phyloP scores from a whole-genome alignment of 2,797 vertebrate genomes.

The Acanthornis magna region DNA sequence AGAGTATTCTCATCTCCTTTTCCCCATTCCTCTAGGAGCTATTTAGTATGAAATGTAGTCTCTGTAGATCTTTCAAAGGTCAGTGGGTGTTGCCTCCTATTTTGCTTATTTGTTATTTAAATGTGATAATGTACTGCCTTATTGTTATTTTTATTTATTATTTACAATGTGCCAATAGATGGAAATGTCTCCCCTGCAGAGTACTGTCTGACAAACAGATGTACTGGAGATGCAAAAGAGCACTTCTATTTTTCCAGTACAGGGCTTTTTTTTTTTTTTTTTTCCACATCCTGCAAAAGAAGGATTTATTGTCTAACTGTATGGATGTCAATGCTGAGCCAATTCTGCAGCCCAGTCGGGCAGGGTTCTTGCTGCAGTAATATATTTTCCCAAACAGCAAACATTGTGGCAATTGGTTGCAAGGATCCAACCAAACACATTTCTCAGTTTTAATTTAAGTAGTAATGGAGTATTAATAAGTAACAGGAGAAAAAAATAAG shows the following conservation, averaged over 20 bases:
- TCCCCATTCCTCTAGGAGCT: not conserved
- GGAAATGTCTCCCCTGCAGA: not conserved
- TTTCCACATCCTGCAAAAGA: not conserved
- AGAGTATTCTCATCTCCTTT: not conserved
- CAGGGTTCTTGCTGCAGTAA: not conserved
- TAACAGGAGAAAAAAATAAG: not conserved
- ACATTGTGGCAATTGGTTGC: not conserved
- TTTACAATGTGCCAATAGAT: not conserved
- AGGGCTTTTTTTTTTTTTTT: not conserved
- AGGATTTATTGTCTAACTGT: constrained; percentile 9
- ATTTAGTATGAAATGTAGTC: not conserved
- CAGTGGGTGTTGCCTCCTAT: not conserved
- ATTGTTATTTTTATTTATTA: not conserved
- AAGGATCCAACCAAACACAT: not conserved
- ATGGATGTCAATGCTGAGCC: not conserved
- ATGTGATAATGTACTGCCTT: not conserved
- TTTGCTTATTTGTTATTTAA: constrained; percentile 20
- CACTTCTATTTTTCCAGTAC: not conserved
- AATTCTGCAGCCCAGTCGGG: not conserved
- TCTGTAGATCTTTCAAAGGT: not conserved
- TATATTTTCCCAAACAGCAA: not conserved
- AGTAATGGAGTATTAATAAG: not conserved
- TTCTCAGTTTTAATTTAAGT: not conserved
- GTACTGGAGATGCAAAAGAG: not conserved
- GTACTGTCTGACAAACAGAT: not conserved